phyloP scores from a whole-genome alignment of 2,888 invertebrate species.

The Chymomyza caudatula region DNA sequence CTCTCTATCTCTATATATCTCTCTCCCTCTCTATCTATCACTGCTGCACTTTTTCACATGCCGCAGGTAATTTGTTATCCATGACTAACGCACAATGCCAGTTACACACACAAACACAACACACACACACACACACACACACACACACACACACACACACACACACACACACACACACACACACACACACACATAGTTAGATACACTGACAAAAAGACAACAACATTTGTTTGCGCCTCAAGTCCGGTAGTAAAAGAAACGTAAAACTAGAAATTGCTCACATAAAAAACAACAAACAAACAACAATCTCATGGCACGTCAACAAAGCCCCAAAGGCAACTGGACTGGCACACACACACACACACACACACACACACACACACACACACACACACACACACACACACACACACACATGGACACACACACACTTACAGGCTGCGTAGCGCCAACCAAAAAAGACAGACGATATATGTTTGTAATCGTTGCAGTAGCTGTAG shows the following conservation, averaged over 20 bases:
- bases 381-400: background rate
- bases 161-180: background rate
- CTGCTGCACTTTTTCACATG: conserved; percentile 52
- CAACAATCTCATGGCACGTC: conserved; percentile 63
- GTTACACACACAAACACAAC: background rate
- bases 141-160: background rate
- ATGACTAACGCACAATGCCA: conserved; percentile 55
- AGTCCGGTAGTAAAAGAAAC: conserved; percentile 12
- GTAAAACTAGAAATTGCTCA: conserved; percentile 18
- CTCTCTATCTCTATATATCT: background rate
- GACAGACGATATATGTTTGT: background rate
- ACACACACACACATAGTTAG: background rate
- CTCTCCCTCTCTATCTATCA: background rate
- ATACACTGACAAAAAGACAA: conserved; percentile 17
- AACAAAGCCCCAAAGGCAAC: conserved; percentile 57
- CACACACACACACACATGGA: background rate
- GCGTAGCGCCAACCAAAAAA: conserved; percentile 25
- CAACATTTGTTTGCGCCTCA: conserved; percentile 38
- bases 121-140: background rate
- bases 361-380: conserved; percentile 7
- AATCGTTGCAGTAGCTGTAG: conserved; percentile 7
- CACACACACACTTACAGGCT: background rate
- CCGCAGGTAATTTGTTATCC: conserved; percentile 71
- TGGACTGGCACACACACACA: no score
- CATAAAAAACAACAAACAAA: conserved; percentile 34